Conservation (phyloP, 2,888 invertebrate genomes). For the Acrocyrtus sp. region DNA sequence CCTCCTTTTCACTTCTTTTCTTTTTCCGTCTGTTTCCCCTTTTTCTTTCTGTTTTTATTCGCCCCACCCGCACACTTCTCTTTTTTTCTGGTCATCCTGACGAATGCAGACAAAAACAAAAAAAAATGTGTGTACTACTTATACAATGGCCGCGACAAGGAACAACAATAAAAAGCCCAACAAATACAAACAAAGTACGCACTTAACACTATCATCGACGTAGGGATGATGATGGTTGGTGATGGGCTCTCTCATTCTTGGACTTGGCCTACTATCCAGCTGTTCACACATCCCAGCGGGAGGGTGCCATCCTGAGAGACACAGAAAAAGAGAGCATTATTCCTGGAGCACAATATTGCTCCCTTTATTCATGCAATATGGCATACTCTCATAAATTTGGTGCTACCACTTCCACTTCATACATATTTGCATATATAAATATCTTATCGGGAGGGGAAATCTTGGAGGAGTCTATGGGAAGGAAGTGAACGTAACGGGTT, state of each 20-base stretch:
- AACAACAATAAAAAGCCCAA: neutral
- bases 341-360: slow-evolving; percentile 1
- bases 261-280: neutral
- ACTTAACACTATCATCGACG: neutral
- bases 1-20: neutral
- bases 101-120: neutral
- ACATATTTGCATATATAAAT: neutral
- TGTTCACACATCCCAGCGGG: slow-evolving; percentile 19
- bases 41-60: slow-evolving; percentile 11
- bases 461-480: neutral
- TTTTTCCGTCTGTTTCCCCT: no score
- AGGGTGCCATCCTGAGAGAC: slow-evolving; percentile 19
- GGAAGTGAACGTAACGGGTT: no score
- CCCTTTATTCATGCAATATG: no score
- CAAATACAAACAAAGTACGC: slow-evolving; percentile 12
- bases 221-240: no score
- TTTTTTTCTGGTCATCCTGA: neutral
- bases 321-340: neutral
- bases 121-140: neutral
- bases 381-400: no score
- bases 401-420: no score
- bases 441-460: neutral
- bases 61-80: slow-evolving; percentile 1
- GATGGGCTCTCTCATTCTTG: slow-evolving; percentile 6
- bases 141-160: neutral